phyloP scores from a whole-genome alignment of 2,888 invertebrate species.

The Andrena haemorrhoa region DNA sequence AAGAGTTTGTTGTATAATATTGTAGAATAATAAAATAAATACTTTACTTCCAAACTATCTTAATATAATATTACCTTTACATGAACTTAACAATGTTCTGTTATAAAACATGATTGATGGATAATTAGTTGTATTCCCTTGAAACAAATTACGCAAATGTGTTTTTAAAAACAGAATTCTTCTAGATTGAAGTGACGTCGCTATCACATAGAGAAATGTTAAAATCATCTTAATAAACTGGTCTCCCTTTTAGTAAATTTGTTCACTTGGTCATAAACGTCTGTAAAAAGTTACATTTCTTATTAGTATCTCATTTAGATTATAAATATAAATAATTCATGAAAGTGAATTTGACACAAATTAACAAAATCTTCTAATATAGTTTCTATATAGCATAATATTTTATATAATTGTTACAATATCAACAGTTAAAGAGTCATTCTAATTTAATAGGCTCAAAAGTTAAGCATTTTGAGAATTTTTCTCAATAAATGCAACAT shows the following conservation, averaged over 20 bases:
- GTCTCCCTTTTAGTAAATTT: neutral
- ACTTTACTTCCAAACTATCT: conserved; percentile 9
- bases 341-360: neutral
- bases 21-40: neutral
- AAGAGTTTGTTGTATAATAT: neutral
- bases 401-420: neutral
- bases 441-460: too few relatives aligned
- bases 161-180: conserved; percentile 90
- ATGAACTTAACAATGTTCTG: conserved; percentile 63
- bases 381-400: neutral
- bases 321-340: neutral
- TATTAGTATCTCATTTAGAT: neutral
- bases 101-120: conserved; percentile 80
- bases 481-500: too few relatives aligned
- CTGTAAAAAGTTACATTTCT: conserved; percentile 36
- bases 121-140: conserved; percentile 67
- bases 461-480: too few relatives aligned
- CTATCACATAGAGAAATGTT: conserved; percentile 93
- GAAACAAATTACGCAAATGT: conserved; percentile 86
- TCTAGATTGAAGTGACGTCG: conserved; percentile 93
- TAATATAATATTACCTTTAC: conserved; percentile 73
- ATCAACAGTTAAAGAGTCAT: too few relatives aligned
- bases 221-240: conserved; percentile 87
- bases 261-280: conserved; percentile 14
- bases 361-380: neutral